phyloP scores from a whole-genome alignment of 2,888 invertebrate genomes.

The Aromia moschata region DNA sequence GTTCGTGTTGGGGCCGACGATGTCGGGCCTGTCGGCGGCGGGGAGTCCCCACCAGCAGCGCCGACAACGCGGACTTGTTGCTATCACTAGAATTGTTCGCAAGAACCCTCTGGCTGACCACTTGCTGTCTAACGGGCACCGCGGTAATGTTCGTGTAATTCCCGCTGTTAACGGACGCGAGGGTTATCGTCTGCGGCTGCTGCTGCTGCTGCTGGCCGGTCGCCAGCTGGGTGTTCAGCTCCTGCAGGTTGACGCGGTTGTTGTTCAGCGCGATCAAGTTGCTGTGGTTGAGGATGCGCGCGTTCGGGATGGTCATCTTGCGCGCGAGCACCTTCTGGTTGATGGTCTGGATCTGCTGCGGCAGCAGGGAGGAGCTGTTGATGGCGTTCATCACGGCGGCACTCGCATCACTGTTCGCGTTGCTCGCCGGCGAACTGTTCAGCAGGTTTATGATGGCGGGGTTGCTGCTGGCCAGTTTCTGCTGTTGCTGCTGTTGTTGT shows the following conservation, averaged over 20 bases:
- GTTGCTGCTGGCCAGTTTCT: slow-evolving; percentile 67
- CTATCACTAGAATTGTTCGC: slow-evolving; percentile 35
- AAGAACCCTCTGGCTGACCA: slow-evolving; percentile 43
- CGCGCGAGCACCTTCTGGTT: slow-evolving; percentile 65
- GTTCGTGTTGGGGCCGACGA: slow-evolving; percentile 66
- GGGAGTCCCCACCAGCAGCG: slow-evolving; percentile 69
- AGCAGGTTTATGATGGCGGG: slow-evolving; percentile 80
- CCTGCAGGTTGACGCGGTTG: slow-evolving; percentile 51
- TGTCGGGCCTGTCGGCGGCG: slow-evolving; percentile 68
- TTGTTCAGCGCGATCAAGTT: slow-evolving; percentile 62
- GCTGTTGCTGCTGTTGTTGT: slow-evolving; percentile 49
- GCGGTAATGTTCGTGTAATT: slow-evolving; percentile 54
- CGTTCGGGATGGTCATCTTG: slow-evolving; percentile 67
- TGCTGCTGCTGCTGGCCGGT: slow-evolving; percentile 52
- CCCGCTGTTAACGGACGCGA: slow-evolving; percentile 58
- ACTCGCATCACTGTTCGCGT: slow-evolving; percentile 67
- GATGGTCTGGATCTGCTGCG: slow-evolving; percentile 54
- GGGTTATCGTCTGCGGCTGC: slow-evolving; percentile 59
- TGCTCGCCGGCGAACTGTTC: slow-evolving; percentile 79
- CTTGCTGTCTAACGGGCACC: slow-evolving; percentile 58
- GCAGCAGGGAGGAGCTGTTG: slow-evolving; percentile 57
- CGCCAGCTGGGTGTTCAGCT: slow-evolving; percentile 51
- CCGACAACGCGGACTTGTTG: slow-evolving; percentile 66
- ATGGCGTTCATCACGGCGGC: slow-evolving; percentile 65
- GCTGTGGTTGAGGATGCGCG: slow-evolving; percentile 60